Base-by-base conservation (phyloP, 2,797 vertebrate genomes). In the Myotis myotis region DNA sequence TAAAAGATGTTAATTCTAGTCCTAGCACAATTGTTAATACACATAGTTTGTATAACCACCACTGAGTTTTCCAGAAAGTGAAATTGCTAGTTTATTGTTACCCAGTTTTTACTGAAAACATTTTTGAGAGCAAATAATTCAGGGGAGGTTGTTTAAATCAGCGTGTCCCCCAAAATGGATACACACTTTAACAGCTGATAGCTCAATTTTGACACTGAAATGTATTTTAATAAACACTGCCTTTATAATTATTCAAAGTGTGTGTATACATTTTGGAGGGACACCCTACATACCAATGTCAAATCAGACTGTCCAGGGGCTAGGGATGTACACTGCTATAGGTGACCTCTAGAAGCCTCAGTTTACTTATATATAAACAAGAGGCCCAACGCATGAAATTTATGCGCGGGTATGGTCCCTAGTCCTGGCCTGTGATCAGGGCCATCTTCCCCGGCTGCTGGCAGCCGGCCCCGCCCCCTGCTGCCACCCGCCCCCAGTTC, bases 51-150 rank as follows among this genome's bases (percentile, higher is more conserved):
- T 62, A 38, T 66, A 90, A 51, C 2, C 88, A 51, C 22, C 11
- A 49, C 6, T 87, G 38, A 78, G 16, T 57, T 79, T 93, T 81
- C 22, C 64, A 75, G 15, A 86, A 10, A 12, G 47, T 81, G 60
- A 90, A 94, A 93, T 74, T 41, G 81, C 19, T 89, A 36, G 12
- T 89, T 91, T 85, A 78, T 23, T 87, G 7, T 79, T 74, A 64
- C 11, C 20, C 47, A 81, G 8, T 66, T 86, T 79, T 85, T 74
- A 84, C 8, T 78, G 28, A 86, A 83, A 79, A 9, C 3, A 49
- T 62, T 66, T 1, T 86, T 90, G 22, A 53, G 4, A 89, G 12
- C 2, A 72, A 92, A 74, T 74, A 93, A 81, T 53, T 78, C 30
- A 36, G 22, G 17, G 15, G 68, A 83, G 3, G 5, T 62, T 53